phyloP scores from a whole-genome alignment of 2,888 invertebrate species.

The Euproctis similis region DNA sequence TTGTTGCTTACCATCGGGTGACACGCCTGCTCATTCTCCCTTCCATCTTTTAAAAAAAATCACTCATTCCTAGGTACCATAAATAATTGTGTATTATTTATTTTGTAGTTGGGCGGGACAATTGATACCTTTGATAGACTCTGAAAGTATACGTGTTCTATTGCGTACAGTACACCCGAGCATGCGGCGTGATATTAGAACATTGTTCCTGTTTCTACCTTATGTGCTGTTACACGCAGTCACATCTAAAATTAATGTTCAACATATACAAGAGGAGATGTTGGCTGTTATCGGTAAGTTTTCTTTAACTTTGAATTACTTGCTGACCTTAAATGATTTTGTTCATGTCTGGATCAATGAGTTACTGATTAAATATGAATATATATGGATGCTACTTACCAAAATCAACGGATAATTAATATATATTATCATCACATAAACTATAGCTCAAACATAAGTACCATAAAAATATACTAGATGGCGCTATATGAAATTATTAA shows the following conservation, averaged over 20 bases:
- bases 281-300: conserved; percentile 58
- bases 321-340: too few species aligned
- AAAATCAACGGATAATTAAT: too few species aligned
- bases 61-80: neutral
- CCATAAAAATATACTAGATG: too few species aligned
- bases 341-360: too few species aligned
- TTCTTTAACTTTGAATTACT: too few species aligned
- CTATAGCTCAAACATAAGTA: too few species aligned
- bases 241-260: conserved; percentile 63
- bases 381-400: too few species aligned
- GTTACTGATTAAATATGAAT: too few species aligned
- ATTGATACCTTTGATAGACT: conserved; percentile 78
- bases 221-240: conserved; percentile 81
- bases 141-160: conserved; percentile 76
- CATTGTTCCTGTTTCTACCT: conserved; percentile 83
- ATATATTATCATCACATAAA: too few species aligned
- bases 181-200: conserved; percentile 82
- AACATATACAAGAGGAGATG: conserved; percentile 61
- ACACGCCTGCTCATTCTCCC: too few species aligned
- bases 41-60: neutral
- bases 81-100: neutral
- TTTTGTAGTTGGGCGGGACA: conserved; percentile 80
- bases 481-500: too few species aligned
- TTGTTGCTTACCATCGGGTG: too few species aligned
- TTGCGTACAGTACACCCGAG: conserved; percentile 83